These are phyloP conservation scores for Alentia gelatinosa DNA, from an alignment of 2,888 invertebrate species.

Conservation along the genomic window DNA sequence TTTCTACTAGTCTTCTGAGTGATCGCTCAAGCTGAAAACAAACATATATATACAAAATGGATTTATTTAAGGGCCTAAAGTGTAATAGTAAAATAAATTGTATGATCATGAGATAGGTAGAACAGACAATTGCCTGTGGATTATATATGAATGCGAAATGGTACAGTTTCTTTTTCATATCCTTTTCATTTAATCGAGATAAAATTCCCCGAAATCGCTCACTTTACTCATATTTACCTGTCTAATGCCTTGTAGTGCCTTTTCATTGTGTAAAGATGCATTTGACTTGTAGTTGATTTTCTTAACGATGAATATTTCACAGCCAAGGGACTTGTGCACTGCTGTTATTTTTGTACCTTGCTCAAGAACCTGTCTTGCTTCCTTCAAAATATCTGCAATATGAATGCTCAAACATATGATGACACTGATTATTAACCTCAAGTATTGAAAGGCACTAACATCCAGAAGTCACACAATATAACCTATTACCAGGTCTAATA, in stretches of 20 bases:
- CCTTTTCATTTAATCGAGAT: not conserved
- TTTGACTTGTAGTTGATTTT: not conserved
- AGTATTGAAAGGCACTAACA: no score
- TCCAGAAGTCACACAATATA: no score
- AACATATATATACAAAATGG: not conserved
- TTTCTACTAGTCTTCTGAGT: not conserved
- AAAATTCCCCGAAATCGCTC: no score
- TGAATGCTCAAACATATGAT: no score
- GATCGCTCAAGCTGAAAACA: slow-evolving; percentile 10
- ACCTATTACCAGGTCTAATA: no score
- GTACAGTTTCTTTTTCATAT: no score
- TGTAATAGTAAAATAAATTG: no score
- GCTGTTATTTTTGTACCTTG: not conserved
- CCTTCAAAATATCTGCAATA: not conserved
- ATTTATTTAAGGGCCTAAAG: not conserved
- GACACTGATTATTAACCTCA: no score
- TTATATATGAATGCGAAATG: no score
- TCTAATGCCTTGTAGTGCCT: not conserved
- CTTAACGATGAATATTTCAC: not conserved
- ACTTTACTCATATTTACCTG: not conserved
- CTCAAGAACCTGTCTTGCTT: not conserved
- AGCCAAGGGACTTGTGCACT: not conserved
- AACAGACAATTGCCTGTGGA: no score
- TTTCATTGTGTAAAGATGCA: not conserved
- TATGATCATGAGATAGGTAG: no score